A percentile compares a stretch with the other conserved stretches of the same genome.
Conservation (phyloP, 2,797 vertebrate genomes). For the Odontamblyopus rebecca region DNA sequence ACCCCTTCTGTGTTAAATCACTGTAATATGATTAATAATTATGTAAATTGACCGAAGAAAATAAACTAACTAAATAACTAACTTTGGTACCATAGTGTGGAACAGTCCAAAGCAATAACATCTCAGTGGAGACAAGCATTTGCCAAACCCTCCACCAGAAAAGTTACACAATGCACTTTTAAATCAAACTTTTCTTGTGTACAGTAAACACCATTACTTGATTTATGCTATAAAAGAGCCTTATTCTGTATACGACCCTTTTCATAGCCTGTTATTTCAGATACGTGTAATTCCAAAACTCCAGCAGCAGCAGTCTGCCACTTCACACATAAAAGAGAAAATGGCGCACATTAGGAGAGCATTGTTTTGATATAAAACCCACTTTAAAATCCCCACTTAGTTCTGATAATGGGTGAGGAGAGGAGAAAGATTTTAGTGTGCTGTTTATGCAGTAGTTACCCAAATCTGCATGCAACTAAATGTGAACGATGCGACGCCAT, state of each 20-base stretch:
- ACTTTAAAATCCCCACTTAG: constrained; percentile 1
- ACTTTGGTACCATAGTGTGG: no score
- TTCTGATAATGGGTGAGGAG: not conserved
- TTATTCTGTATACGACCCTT: not conserved
- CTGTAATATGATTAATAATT: no score
- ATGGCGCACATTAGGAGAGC: not conserved
- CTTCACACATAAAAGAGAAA: constrained; percentile 1
- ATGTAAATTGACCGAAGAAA: no score
- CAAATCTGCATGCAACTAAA: constrained; percentile 7
- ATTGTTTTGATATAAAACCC: constrained; percentile 4
- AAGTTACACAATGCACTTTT: no score
- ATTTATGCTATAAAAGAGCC: not conserved
- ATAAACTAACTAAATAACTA: no score
- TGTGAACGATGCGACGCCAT: not conserved
- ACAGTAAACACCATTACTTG: not conserved
- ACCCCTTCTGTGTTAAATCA: no score
- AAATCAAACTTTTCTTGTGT: not conserved
- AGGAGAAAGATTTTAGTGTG: not conserved
- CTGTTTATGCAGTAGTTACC: not conserved
- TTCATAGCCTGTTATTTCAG: constrained; percentile 2
- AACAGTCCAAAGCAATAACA: no score
- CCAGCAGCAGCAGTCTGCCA: not conserved
- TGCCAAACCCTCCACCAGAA: no score
- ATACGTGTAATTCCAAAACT: not conserved
- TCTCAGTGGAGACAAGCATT: no score